These are phyloP conservation scores for Catharus fuscescens DNA, from an alignment of 2,113 vertebrate species.

Conservation along the genomic window DNA sequence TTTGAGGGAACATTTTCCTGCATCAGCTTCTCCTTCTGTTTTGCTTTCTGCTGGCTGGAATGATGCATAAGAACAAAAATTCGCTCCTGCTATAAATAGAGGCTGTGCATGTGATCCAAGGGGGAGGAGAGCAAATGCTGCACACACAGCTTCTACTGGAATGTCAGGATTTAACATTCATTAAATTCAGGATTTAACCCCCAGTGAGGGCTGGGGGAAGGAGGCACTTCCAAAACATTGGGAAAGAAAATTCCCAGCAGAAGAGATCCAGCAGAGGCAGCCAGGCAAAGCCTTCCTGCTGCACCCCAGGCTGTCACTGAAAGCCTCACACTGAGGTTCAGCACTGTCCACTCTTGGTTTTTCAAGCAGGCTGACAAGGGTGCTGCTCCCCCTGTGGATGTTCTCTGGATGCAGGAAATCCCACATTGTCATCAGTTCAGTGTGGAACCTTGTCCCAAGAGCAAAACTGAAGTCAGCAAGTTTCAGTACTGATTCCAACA, in stretches of 20 bases:
- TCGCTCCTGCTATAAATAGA: neutral
- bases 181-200: neutral
- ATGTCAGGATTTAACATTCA: neutral
- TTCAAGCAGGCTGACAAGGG: neutral
- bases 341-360: neutral
- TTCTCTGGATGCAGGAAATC: neutral
- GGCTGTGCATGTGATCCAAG: neutral
- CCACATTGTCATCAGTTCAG: neutral
- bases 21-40: neutral
- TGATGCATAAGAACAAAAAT: conserved; percentile 28
- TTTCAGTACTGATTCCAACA: neutral
- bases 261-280: neutral
- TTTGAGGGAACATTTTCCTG: neutral
- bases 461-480: neutral
- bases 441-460: neutral
- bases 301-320: neutral
- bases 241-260: neutral
- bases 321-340: neutral
- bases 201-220: neutral
- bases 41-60: conserved; percentile 36
- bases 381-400: neutral
- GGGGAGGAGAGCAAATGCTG: conserved; percentile 37
- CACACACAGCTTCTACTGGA: neutral
- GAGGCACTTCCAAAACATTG: neutral
- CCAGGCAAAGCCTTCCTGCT: neutral